Evolutionary conservation across 2,797 vertebrate species (phyloP).

Genomic region (Crocodylus rhombifer): DNA sequence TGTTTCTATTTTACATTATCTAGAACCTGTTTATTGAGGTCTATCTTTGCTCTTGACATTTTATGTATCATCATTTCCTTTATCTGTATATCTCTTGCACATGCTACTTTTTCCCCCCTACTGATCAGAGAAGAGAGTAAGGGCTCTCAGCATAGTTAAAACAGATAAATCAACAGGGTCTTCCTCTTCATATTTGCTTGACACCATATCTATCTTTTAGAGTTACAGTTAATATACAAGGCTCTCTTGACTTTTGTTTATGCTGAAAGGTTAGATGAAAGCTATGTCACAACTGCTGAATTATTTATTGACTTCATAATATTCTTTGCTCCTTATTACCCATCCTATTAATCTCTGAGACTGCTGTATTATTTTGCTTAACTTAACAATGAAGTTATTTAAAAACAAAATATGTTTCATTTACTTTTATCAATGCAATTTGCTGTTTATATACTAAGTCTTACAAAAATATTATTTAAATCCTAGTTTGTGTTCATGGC

Average conservation of each 20-base stretch:
- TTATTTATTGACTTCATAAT: constrained; percentile 16
- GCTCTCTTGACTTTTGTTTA: background rate
- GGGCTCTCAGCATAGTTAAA: background rate
- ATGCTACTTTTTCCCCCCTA: background rate
- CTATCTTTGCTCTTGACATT: background rate
- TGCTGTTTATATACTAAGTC: background rate
- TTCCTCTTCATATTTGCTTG: background rate
- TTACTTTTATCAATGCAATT: background rate
- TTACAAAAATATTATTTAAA: background rate
- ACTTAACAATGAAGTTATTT: background rate
- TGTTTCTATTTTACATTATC: background rate
- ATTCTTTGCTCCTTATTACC: background rate
- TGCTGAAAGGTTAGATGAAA: background rate
- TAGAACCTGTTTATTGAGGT: background rate
- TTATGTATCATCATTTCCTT: background rate
- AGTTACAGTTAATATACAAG: background rate
- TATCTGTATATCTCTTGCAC: background rate
- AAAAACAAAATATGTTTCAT: background rate
- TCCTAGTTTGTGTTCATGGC: too few relatives aligned
- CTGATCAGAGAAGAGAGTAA: background rate
- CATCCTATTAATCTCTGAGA: background rate
- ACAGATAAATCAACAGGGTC: background rate
- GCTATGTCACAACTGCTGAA: background rate
- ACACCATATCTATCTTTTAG: background rate
- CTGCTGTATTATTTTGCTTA: background rate